These are phyloP conservation scores for Lithophane leautieri DNA, from an alignment of 2,888 invertebrate genomes.

Conservation along the genomic window DNA sequence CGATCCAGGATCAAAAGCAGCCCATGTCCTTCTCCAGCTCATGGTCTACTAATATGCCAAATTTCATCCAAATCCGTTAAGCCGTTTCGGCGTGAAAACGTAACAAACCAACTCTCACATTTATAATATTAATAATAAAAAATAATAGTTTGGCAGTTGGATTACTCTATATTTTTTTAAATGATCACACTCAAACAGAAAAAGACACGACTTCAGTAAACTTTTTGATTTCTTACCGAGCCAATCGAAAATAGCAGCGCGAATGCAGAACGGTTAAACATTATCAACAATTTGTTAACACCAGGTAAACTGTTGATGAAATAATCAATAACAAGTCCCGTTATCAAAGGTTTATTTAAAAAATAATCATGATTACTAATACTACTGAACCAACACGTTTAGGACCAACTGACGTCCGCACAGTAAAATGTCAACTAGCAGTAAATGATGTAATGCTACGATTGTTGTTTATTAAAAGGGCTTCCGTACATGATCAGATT, in stretches of 20 bases:
- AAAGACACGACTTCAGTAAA: neutral
- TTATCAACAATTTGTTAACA: constrained; percentile 33
- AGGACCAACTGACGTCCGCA: neutral
- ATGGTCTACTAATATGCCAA: no score
- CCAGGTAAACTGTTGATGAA: constrained; percentile 26
- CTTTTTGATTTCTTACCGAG: constrained; percentile 35
- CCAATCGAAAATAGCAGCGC: constrained; percentile 17
- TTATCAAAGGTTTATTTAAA: constrained; percentile 29
- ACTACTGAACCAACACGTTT: neutral
- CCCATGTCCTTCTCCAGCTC: no score
- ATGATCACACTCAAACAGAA: neutral
- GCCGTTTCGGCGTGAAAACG: no score
- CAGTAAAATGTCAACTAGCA: neutral
- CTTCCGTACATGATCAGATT: neutral
- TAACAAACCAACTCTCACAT: no score
- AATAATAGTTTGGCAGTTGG: no score
- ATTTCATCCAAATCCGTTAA: no score
- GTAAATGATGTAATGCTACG: neutral
- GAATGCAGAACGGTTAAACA: constrained; percentile 28
- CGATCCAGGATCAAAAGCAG: no score
- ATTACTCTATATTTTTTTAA: neutral
- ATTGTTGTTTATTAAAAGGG: no score
- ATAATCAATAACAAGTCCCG: constrained; percentile 26
- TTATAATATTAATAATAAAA: no score
- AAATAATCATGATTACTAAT: constrained; percentile 32